These are phyloP conservation scores for Regulus satrapa DNA, from an alignment of 2,113 vertebrate genomes.

Conservation along the genomic window DNA sequence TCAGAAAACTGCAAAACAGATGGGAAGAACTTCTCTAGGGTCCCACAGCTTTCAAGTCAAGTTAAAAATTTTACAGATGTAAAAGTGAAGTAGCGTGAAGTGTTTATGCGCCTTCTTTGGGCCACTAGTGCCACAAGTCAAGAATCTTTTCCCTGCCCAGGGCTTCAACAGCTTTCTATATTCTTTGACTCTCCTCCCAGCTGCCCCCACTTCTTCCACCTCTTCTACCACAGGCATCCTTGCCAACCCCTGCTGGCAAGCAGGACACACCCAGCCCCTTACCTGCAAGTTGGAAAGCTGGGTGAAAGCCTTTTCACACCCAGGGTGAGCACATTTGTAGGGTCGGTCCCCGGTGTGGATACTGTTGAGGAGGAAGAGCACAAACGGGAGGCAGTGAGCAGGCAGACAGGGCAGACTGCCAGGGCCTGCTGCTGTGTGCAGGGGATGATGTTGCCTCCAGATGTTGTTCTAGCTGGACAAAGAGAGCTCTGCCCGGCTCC, in stretches of 20 bases:
- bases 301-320: conserved; percentile 97
- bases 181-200: background rate
- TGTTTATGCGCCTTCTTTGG: background rate
- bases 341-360: conserved; percentile 97
- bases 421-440: background rate
- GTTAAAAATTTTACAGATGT: background rate
- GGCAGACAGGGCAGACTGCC: background rate
- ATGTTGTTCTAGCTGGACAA: background rate
- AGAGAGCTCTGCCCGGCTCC: conserved; percentile 24
- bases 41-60: background rate
- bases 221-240: background rate
- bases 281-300: conserved; percentile 98
- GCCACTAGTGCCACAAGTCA: background rate
- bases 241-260: background rate
- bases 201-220: background rate
- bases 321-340: conserved; percentile 91
- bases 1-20: background rate
- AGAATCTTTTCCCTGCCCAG: background rate
- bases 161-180: background rate
- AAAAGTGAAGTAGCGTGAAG: too few species aligned
- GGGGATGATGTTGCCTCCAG: background rate
- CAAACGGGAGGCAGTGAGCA: conserved; percentile 16
- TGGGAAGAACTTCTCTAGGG: background rate
- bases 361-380: conserved; percentile 73
- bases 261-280: background rate